Evolutionary conservation across 2,888 invertebrate species (phyloP).

Genomic region (Tetragonula carbonaria): DNA sequence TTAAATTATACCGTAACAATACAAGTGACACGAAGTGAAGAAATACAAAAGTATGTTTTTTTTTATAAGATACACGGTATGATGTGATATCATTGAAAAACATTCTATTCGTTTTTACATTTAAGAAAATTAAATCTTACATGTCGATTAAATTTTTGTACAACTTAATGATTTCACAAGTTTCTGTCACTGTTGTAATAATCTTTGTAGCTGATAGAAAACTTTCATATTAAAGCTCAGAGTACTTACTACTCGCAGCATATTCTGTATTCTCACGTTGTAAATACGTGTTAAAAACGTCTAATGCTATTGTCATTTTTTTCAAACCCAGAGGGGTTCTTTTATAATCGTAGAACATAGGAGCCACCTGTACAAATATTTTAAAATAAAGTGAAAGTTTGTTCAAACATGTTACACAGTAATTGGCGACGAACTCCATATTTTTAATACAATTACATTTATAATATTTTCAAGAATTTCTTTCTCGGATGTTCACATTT

Average conservation of each 20-base stretch:
- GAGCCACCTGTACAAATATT: constrained; percentile 87
- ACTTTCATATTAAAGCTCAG: background rate
- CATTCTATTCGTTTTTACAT: constrained; percentile 18
- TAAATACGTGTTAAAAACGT: constrained; percentile 89
- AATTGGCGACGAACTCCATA: background rate
- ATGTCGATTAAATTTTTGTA: background rate
- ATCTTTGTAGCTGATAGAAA: background rate
- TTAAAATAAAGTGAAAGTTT: constrained; percentile 4
- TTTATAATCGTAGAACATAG: constrained; percentile 91
- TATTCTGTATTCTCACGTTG: constrained; percentile 86
- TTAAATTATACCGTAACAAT: constrained; percentile 1
- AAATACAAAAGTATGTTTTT: constrained; percentile 8
- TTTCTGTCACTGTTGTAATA: background rate
- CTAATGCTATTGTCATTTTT: constrained; percentile 88
- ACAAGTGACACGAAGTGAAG: background rate
- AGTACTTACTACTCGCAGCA: constrained; percentile 86
- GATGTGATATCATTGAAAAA: background rate
- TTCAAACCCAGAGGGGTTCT: constrained; percentile 88
- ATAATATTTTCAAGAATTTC: background rate
- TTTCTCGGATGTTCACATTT: background rate
- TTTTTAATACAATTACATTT: background rate
- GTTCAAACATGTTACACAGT: background rate
- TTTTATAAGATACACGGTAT: constrained; percentile 19
- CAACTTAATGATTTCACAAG: background rate
- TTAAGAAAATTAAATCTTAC: constrained; percentile 3